Evolutionary conservation across 2,113 vertebrate species (phyloP).

Genomic region (Atrichornis clamosus): DNA sequence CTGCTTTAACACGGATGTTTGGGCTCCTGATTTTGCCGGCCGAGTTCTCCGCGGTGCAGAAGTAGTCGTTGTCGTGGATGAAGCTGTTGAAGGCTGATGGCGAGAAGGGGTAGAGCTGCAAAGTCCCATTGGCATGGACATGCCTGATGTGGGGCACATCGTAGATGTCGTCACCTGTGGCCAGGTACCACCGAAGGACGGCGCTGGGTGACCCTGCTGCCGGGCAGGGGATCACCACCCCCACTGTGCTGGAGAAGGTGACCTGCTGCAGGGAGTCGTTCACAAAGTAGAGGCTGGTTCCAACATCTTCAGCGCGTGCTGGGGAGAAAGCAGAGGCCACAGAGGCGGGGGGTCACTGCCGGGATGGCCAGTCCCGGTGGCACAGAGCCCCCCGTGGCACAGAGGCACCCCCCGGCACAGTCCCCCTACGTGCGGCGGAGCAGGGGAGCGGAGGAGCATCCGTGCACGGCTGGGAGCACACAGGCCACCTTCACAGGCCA

Average conservation of each 20-base stretch:
- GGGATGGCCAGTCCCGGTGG: accelerated
- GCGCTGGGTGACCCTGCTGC: conserved; percentile 95
- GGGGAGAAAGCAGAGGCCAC: conserved; percentile 36
- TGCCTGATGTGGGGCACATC: conserved; percentile 99
- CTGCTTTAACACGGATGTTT: conserved; percentile 97
- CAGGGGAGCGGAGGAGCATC: not conserved
- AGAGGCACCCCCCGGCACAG: not conserved
- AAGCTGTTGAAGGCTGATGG: conserved; percentile 99
- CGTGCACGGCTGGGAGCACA: not conserved
- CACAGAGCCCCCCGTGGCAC: not conserved
- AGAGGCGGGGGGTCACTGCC: not conserved
- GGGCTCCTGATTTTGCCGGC: conserved; percentile 98
- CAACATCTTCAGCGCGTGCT: conserved; percentile 88
- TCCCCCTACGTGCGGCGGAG: accelerated
- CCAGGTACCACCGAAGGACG: conserved; percentile 97
- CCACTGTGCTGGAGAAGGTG: conserved; percentile 88
- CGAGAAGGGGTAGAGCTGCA: conserved; percentile 97
- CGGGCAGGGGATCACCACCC: conserved; percentile 96
- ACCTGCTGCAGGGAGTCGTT: conserved; percentile 98
- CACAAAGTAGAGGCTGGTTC: conserved; percentile 99
- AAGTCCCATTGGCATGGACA: conserved; percentile 96
- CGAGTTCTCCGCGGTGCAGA: conserved; percentile 97
- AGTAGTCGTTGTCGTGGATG: conserved; percentile 99
- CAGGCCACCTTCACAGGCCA: conserved; percentile 38
- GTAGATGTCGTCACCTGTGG: conserved; percentile 98